phyloP scores from a whole-genome alignment of 2,888 invertebrate genomes.

The Catocala nupta region DNA sequence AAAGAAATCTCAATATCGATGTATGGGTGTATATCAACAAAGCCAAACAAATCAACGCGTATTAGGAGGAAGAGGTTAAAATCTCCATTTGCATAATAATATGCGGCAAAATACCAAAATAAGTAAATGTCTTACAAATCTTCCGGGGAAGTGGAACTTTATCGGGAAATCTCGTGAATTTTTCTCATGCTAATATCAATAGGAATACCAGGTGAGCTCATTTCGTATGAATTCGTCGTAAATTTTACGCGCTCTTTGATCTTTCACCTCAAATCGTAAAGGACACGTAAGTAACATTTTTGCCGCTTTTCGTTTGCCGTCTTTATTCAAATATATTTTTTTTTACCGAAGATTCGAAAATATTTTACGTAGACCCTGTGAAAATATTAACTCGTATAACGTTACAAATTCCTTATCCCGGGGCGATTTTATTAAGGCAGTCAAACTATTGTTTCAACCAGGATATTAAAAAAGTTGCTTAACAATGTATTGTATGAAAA shows the following conservation, averaged over 20 bases:
- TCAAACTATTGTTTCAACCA: no score
- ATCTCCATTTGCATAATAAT: constrained; percentile 12
- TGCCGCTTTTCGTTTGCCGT: constrained; percentile 51
- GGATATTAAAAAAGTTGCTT: neutral
- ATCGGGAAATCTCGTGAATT: constrained; percentile 44
- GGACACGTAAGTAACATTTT: constrained; percentile 49
- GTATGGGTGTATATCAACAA: neutral
- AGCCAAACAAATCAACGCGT: neutral
- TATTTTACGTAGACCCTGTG: neutral
- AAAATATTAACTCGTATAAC: no score
- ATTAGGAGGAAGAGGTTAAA: constrained; percentile 1
- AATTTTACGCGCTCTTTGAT: constrained; percentile 59
- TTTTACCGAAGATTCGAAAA: constrained; percentile 27
- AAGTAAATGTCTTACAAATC: constrained; percentile 20
- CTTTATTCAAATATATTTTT: constrained; percentile 55
- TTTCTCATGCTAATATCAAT: constrained; percentile 53
- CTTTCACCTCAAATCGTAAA: constrained; percentile 57
- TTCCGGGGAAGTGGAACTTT: constrained; percentile 30
- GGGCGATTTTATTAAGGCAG: no score
- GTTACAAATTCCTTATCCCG: no score
- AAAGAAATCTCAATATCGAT: no score
- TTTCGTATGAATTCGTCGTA: constrained; percentile 58
- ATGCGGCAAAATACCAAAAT: constrained; percentile 10
- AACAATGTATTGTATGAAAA: no score
- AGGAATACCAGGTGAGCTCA: constrained; percentile 54